phyloP scores from a whole-genome alignment of 2,113 vertebrate genomes.

The Python bivittatus region DNA sequence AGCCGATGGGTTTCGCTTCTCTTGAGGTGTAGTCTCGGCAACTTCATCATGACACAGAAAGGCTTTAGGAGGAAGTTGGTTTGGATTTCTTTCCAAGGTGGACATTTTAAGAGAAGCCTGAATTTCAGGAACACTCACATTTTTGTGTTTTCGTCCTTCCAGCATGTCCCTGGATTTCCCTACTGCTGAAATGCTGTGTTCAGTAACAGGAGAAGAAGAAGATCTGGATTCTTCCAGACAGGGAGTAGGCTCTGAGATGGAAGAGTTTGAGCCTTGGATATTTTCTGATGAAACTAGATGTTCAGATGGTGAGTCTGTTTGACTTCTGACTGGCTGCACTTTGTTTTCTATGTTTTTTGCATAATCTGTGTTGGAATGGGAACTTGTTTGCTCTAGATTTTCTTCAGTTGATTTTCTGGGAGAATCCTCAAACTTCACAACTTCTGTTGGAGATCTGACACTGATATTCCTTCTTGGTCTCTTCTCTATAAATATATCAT shows the following conservation, averaged over 20 bases:
- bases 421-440: background rate
- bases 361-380: constrained; percentile 4
- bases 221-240: accelerated
- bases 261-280: accelerated
- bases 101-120: constrained; percentile 54
- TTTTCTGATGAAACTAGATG: background rate
- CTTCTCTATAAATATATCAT: constrained; percentile 6
- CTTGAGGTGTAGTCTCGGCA: constrained; percentile 58
- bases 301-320: background rate
- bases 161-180: background rate
- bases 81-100: constrained; percentile 47
- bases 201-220: constrained; percentile 19
- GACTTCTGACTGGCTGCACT: constrained; percentile 46
- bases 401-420: constrained; percentile 31
- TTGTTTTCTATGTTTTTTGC: constrained; percentile 27
- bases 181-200: constrained; percentile 12
- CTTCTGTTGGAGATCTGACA: constrained; percentile 31
- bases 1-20: constrained; percentile 54
- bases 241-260: accelerated
- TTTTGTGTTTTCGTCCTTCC: constrained; percentile 49
- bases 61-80: constrained; percentile 62
- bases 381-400: constrained; percentile 31
- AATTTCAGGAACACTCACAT: constrained; percentile 41
- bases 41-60: constrained; percentile 69
- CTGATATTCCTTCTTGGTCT: constrained; percentile 31